Evolutionary conservation across 2,888 invertebrate genomes (phyloP).

Genomic region (Tuberolachnus salignus): DNA sequence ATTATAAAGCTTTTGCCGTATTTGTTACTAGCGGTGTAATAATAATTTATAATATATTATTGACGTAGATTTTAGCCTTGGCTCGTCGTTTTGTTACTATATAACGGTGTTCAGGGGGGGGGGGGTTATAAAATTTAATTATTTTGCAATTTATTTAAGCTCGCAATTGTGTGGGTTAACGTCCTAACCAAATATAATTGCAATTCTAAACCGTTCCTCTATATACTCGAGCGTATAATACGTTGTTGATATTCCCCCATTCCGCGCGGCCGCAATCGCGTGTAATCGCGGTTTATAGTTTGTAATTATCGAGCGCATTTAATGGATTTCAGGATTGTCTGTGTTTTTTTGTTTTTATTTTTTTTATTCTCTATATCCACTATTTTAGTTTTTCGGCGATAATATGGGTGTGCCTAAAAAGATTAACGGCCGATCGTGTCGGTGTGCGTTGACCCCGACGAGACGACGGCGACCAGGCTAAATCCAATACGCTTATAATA

Average conservation of each 20-base stretch:
- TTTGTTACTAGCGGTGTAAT: too few species aligned
- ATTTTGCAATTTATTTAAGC: slow-evolving; percentile 32
- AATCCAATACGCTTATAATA: slow-evolving; percentile 24
- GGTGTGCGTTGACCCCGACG: slow-evolving; percentile 52
- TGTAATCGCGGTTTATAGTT: slow-evolving; percentile 35
- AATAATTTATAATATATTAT: slow-evolving; percentile 17
- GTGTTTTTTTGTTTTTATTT: slow-evolving; percentile 7
- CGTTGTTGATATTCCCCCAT: slow-evolving; percentile 2
- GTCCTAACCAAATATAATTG: slow-evolving; percentile 45
- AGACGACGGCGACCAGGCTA: slow-evolving; percentile 7
- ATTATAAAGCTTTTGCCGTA: background rate
- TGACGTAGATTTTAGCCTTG: slow-evolving; percentile 21
- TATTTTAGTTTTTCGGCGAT: slow-evolving; percentile 34
- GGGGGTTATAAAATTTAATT: slow-evolving; percentile 45
- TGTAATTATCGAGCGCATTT: slow-evolving; percentile 40
- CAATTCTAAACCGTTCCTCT: slow-evolving; percentile 36
- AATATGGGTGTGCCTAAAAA: slow-evolving; percentile 55
- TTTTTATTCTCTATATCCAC: too few species aligned
- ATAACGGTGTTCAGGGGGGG: background rate
- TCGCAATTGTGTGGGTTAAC: slow-evolving; percentile 30
- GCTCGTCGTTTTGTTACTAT: slow-evolving; percentile 30
- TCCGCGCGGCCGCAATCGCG: background rate
- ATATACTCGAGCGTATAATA: background rate
- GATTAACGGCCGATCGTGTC: slow-evolving; percentile 50
- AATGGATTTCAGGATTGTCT: slow-evolving; percentile 42